Percentiles rank a stretch among this genome's conserved stretches.
Evolutionary conservation across 1,140 invertebrate genomes (phyloP).

Genomic region (Zophobas morio): DNA sequence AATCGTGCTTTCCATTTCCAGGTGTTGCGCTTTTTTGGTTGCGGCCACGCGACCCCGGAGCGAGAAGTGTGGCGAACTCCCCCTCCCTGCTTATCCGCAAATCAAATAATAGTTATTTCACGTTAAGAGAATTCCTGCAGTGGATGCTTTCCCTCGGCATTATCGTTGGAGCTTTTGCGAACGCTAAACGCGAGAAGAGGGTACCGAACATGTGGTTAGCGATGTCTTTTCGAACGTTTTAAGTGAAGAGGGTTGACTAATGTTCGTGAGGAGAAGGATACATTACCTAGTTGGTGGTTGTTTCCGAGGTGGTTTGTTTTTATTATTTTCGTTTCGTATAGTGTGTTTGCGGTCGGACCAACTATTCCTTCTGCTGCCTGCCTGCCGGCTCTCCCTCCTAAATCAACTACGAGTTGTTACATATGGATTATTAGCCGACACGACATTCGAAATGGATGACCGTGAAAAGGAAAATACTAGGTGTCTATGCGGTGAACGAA

Average conservation of each 20-base stretch:
- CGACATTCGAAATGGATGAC: no score
- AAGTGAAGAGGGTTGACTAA: slow-evolving; percentile 56
- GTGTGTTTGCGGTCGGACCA: slow-evolving; percentile 26
- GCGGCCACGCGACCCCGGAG: no score
- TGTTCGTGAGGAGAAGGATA: slow-evolving; percentile 15
- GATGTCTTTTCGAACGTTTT: slow-evolving; percentile 52
- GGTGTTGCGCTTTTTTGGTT: no score
- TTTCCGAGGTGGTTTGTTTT: slow-evolving; percentile 21
- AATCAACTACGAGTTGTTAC: no score
- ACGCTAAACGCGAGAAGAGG: not conserved
- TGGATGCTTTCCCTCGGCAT: not conserved
- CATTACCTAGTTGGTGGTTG: slow-evolving; percentile 34
- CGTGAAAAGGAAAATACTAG: no score
- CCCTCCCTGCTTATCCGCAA: no score
- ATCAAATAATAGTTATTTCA: no score
- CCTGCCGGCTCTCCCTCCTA: not conserved
- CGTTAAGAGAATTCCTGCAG: no score
- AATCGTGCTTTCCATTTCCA: no score
- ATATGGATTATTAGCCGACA: no score
- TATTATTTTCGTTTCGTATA: slow-evolving; percentile 26
- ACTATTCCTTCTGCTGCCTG: slow-evolving; percentile 6
- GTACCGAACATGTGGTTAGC: slow-evolving; percentile 49
- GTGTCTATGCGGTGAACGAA: no score
- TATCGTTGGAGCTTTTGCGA: not conserved
- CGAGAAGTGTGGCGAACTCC: no score